Evolutionary conservation across 2,888 invertebrate genomes (phyloP).

Genomic region (Micoletzkya japonica): DNA sequence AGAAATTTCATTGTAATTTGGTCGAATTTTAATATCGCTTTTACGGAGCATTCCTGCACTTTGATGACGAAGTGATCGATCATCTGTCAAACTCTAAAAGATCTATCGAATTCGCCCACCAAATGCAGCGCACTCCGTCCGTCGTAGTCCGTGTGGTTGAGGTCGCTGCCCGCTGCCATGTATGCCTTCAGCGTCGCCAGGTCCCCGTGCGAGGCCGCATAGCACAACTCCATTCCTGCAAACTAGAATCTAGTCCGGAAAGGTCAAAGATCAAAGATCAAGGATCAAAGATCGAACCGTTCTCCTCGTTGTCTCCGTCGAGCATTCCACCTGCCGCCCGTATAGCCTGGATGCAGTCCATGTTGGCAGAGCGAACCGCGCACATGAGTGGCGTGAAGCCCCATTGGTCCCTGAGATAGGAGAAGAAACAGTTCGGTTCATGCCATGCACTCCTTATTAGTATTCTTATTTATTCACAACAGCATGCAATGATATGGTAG

Average conservation of each 20-base stretch:
- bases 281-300: conserved; percentile 41
- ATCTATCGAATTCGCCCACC: conserved; percentile 33
- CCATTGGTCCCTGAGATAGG: conserved; percentile 62
- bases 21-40: not conserved
- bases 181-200: conserved; percentile 55
- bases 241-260: not conserved
- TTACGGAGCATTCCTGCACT: not conserved
- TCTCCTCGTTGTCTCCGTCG: conserved; percentile 45
- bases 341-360: conserved; percentile 51
- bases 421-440: too few relatives aligned
- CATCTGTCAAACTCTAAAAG: not conserved
- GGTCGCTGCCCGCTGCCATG: conserved; percentile 50
- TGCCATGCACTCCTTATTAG: too few relatives aligned
- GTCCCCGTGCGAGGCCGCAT: conserved; percentile 65
- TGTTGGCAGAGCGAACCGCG: conserved; percentile 68
- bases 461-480: not conserved
- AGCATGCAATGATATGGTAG: not conserved
- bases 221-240: conserved; percentile 74
- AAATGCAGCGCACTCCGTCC: conserved; percentile 60
- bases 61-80: not conserved
- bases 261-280: conserved; percentile 1
- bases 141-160: conserved; percentile 56
- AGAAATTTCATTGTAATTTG: too few relatives aligned
- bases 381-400: conserved; percentile 71
- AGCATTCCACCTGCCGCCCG: conserved; percentile 55